Percentiles rank a stretch among this genome's conserved stretches.
Evolutionary conservation across 2,113 vertebrate genomes (phyloP).

Genomic region (Cisticola juncidis): DNA sequence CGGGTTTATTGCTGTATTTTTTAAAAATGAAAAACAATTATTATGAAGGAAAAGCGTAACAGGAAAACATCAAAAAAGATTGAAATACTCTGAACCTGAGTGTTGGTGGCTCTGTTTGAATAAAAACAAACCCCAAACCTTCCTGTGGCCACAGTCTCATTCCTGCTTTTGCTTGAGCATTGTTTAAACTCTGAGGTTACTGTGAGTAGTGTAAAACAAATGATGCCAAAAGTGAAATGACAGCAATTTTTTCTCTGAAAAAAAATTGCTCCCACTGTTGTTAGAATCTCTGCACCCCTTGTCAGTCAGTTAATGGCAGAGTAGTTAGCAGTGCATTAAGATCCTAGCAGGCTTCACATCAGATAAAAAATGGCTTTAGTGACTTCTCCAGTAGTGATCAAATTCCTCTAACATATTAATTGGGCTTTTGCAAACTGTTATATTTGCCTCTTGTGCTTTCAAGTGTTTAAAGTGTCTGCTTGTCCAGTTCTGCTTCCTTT

Average conservation of each 20-base stretch:
- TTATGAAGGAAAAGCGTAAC: constrained; percentile 35
- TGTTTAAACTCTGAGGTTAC: not conserved
- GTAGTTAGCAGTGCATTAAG: not conserved
- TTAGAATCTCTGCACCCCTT: not conserved
- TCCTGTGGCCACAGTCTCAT: constrained; percentile 8
- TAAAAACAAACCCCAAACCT: constrained; percentile 35
- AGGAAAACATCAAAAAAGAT: constrained; percentile 28
- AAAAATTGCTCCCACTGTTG: not conserved
- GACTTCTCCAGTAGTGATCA: not conserved
- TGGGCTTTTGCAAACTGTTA: not conserved
- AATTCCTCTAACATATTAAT: not conserved
- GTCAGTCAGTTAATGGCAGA: not conserved
- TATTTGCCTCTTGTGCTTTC: not conserved
- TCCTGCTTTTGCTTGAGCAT: not conserved
- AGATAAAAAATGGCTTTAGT: not conserved
- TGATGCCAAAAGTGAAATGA: not conserved
- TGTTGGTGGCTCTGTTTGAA: constrained; percentile 14
- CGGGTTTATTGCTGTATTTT: constrained; percentile 15
- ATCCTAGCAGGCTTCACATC: not conserved
- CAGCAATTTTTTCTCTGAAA: not conserved
- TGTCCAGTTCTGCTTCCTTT: not conserved
- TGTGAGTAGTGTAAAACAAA: not conserved
- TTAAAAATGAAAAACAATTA: not conserved
- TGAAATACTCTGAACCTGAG: not conserved
- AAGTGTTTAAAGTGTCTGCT: not conserved